These are phyloP conservation scores for Sphenodon punctatus DNA, from an alignment of 2,797 vertebrate genomes.

Conservation along the genomic window DNA sequence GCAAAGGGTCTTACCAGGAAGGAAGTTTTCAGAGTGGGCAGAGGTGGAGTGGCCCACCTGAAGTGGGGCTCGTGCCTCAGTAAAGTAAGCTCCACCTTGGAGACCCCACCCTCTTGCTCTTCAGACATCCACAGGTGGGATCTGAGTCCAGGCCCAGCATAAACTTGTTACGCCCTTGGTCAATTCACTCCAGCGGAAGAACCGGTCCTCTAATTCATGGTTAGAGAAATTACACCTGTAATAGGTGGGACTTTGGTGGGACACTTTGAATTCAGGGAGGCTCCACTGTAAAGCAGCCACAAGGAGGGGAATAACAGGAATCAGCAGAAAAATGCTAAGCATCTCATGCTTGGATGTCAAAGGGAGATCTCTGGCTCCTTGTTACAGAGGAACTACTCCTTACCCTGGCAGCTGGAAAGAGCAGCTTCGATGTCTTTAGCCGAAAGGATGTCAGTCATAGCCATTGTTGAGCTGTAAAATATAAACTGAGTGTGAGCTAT, in stretches of 20 bases:
- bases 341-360: conserved; percentile 57
- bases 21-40: no score
- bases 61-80: no score
- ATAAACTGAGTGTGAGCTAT: conserved; percentile 43
- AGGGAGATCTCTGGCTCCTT: conserved; percentile 53
- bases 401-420: conserved; percentile 60
- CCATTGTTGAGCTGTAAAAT: conserved; percentile 55
- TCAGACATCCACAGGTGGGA: no score
- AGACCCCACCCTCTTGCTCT: no score
- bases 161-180: no score
- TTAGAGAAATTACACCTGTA: not conserved
- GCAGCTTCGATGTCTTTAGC: conserved; percentile 57
- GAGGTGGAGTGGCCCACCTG: no score
- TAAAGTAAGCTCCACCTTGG: no score
- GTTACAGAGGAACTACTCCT: conserved; percentile 40
- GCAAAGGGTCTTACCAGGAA: no score
- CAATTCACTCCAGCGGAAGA: not conserved
- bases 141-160: no score
- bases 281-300: conserved; percentile 21
- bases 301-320: conserved; percentile 54
- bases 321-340: conserved; percentile 43
- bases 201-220: not conserved
- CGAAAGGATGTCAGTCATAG: conserved; percentile 55
- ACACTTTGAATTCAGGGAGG: conserved; percentile 18
- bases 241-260: not conserved